Conservation (phyloP, 2,113 vertebrate species). For the Scortum barcoo region DNA sequence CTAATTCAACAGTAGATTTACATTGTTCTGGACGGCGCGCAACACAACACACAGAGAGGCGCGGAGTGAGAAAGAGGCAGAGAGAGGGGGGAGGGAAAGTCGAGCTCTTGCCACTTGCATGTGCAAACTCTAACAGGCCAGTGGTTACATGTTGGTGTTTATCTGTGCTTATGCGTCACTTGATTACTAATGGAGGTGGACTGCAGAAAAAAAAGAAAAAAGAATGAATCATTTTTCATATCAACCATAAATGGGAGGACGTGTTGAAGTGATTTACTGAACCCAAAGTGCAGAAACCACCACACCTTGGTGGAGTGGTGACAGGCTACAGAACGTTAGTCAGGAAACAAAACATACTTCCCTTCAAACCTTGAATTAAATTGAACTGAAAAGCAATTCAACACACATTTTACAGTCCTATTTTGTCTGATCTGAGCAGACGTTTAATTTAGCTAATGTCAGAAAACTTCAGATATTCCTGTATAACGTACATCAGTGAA, state of each 20-base stretch:
- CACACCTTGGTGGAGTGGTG: neutral
- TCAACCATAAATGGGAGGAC: too few relatives aligned
- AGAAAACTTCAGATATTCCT: neutral
- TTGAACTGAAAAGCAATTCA: neutral
- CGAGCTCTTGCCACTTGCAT: neutral
- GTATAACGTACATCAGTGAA: neutral
- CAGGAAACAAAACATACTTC: neutral
- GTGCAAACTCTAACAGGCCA: neutral
- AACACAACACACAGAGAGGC: slow-evolving; percentile 5
- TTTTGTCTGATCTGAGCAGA: neutral
- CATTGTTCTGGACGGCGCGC: slow-evolving; percentile 66
- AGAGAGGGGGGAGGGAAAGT: neutral
- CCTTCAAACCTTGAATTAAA: neutral
- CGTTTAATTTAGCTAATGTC: neutral
- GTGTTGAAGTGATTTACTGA: neutral
- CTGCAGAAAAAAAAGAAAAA: too few relatives aligned
- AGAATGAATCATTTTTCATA: neutral
- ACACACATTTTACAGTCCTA: neutral
- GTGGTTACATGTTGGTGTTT: neutral
- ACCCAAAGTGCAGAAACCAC: neutral
- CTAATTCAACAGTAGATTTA: slow-evolving; percentile 73
- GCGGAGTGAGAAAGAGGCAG: neutral
- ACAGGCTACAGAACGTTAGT: too few relatives aligned
- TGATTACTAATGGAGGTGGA: neutral
- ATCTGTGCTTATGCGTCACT: neutral